Percentiles rank a stretch among this genome's conserved stretches.
Conservation (phyloP, 2,888 invertebrate species). For the Oasisia sp. region DNA sequence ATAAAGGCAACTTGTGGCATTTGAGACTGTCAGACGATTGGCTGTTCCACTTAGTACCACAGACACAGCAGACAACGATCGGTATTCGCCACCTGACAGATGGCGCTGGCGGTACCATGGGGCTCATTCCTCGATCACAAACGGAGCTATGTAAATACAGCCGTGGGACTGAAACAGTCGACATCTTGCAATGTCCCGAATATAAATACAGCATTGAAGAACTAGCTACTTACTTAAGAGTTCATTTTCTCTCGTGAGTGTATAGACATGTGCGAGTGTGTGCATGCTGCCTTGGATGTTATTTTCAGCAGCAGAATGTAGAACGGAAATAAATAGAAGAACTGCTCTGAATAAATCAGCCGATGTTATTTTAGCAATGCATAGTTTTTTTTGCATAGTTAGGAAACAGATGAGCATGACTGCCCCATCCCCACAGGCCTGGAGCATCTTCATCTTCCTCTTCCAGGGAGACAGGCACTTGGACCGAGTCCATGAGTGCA, state of each 20-base stretch:
- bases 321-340: background rate
- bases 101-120: background rate
- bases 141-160: background rate
- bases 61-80: background rate
- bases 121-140: background rate
- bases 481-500: no score
- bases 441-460: no score
- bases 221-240: background rate
- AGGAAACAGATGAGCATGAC: background rate
- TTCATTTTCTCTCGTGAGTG: background rate
- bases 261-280: background rate
- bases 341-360: background rate
- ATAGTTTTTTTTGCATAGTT: background rate
- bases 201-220: background rate
- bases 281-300: background rate
- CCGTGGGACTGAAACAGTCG: background rate
- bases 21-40: background rate
- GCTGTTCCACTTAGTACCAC: background rate
- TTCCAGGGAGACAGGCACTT: no score
- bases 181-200: background rate
- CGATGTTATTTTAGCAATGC: conserved; percentile 1
- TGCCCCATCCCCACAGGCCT: background rate
- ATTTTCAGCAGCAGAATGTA: background rate
- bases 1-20: background rate
- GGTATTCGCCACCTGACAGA: background rate